Evolutionary conservation across 2,797 vertebrate species (phyloP), one percentile per base, ranked within the genome.

Genomic region (Balearica regulorum): DNA sequence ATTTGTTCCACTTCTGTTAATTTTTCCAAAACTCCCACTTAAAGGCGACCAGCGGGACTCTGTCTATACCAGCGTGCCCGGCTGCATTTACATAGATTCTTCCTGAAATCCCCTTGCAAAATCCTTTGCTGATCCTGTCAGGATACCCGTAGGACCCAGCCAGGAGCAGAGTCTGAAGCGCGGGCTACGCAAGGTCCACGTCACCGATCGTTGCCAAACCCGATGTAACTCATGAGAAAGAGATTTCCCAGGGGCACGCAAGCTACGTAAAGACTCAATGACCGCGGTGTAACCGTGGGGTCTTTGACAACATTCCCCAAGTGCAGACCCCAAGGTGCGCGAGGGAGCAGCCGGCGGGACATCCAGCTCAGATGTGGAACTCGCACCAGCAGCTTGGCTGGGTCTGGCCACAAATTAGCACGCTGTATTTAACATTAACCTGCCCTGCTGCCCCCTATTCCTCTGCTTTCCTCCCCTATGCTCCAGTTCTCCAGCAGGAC

Each of bases 41-140:
- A 5, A 15, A n/a, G 11, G 49, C 0, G 6, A 29, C 37, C 64
- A 46, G 29, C 0, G 13, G 39, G 78, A 66, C 21, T 31, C 24
- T n/a, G 81, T 4, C 54, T 25, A 60, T 0, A 2, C 20, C 49
- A 68, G 29, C 0, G 0, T 15, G 21, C 48, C 17, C 1, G 0
- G 31, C 48, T 57, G 41, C 2, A 0, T 35, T 29, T 24, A 37
- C 1, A 3, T 1, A 26, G 19, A 49, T 10, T 78, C 80, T 7
- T 90, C n/a, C 76, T 60, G 66, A 91, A 86, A 86, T 37, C 43
- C 66, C 61, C 61, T 68, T 78, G 48, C 61, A 73, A 90, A 93
- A 51, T 28, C 49, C 46, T 84, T 13, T 17, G 41, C 66, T 44
- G 77, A 90, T 37, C 73, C 78, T 11, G 1, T 22, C 48, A 66